These are phyloP conservation scores for Myiothlypis coronata DNA, from an alignment of 2,797 vertebrate genomes.

Conservation along the genomic window DNA sequence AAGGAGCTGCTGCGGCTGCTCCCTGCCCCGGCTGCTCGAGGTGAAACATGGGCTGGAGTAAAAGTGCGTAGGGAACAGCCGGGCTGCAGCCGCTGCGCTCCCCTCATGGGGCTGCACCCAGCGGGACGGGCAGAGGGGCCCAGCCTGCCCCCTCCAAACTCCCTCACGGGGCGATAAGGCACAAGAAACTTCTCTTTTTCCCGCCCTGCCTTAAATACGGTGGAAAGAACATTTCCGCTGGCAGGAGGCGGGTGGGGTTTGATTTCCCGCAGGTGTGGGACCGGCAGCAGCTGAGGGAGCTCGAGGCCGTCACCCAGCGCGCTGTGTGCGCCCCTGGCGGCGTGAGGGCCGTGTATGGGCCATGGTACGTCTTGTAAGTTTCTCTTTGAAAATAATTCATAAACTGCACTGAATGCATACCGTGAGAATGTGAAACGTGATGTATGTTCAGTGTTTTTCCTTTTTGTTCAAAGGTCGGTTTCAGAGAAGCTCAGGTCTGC, in stretches of 20 bases:
- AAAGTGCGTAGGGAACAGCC: rapidly evolving
- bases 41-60: rapidly evolving
- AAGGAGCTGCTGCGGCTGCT: rapidly evolving
- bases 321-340: rapidly evolving
- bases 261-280: neutral
- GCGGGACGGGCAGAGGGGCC: rapidly evolving
- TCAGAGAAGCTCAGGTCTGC: rapidly evolving
- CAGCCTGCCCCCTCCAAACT: rapidly evolving
- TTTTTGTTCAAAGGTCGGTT: rapidly evolving
- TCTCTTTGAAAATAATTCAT: neutral
- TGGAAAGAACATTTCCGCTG: rapidly evolving
- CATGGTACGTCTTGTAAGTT: rapidly evolving
- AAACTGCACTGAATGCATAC: rapidly evolving
- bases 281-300: rapidly evolving
- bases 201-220: rapidly evolving
- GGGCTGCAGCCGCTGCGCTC: rapidly evolving
- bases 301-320: rapidly evolving
- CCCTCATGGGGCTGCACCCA: rapidly evolving
- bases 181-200: rapidly evolving
- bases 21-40: rapidly evolving
- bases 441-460: rapidly evolving
- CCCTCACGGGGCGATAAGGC: rapidly evolving
- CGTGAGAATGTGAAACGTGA: rapidly evolving
- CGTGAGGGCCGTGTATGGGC: rapidly evolving
- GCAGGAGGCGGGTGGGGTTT: rapidly evolving